Evolutionary conservation across 2,888 invertebrate species (phyloP), one percentile per base, ranked within the genome.

Genomic region (Odontocerum albicorne): DNA sequence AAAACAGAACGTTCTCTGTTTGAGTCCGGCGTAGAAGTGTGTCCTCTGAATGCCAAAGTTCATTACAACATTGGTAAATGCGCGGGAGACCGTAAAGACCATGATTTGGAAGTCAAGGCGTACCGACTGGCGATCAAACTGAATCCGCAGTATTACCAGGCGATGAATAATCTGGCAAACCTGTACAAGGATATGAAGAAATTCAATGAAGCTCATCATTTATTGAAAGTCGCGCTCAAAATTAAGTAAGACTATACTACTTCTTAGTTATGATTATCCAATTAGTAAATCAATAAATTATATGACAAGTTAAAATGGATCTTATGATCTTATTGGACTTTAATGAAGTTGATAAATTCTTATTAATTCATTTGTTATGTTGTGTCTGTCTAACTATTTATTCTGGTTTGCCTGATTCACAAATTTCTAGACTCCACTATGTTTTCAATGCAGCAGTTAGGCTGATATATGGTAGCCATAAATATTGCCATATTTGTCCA

Each of bases 31-130:
- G 71, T 91, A n/a, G 68, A 77, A 17, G 92, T 97, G 12, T 98
- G 97, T 68, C 96, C 97, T 0, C 76, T 87, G 40, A 97, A 97
- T 76, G 96, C 97, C 15, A 98, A 97, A 81, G 90, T 90, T 2
- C 87, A 81, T 64, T 98, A 97, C 68, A 98, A 98, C 70, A 85
- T 96, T 47, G 97, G 90, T 0, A 96, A 96, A 71, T 84, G 88
- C 56, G 86, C 90, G 10, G 90, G 88, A 1, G 93, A 94, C 65
- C 75, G 75, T 22, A 86, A 88, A 4, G 75, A 89, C 57, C 77
- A 77, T 38, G 71, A 75, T 12, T 76, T 83, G 63, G 96, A 96
- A 0, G 80, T 93, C 50, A 65, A 74, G 19, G 87, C 91, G 68
- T 97, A 97, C 70, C 79, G 81, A 67, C 80, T 83, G 66, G 90